Conservation (phyloP, 1,140 invertebrate genomes). For the Pinna nobilis region DNA sequence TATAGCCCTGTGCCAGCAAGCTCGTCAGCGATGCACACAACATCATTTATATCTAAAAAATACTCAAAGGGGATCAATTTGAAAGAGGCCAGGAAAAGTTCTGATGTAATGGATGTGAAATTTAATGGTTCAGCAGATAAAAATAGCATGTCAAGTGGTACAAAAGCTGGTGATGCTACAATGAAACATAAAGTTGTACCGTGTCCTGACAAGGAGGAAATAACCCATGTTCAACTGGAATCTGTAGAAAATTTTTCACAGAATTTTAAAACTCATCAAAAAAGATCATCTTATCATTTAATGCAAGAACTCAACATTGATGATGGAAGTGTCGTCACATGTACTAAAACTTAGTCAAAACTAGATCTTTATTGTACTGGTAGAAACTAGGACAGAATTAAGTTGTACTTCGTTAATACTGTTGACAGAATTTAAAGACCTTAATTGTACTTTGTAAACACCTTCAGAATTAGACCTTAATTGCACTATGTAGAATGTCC, state of each 20-base stretch:
- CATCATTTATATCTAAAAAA: slow-evolving; percentile 33
- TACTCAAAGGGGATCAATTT: slow-evolving; percentile 17
- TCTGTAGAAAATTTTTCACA: slow-evolving; percentile 5
- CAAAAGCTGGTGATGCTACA: slow-evolving; percentile 13
- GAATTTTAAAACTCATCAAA: slow-evolving; percentile 38
- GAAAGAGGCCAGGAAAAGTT: background rate
- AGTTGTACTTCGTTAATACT: too few species aligned
- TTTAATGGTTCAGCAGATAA: background rate
- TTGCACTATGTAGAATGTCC: too few species aligned
- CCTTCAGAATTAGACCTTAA: too few species aligned
- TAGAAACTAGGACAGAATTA: too few species aligned
- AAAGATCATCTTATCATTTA: slow-evolving; percentile 43
- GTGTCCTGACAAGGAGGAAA: slow-evolving; percentile 9
- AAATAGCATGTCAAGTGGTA: slow-evolving; percentile 1
- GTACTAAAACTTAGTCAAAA: too few species aligned
- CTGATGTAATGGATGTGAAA: slow-evolving; percentile 3
- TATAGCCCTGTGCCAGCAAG: slow-evolving; percentile 26
- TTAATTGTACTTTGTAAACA: too few species aligned
- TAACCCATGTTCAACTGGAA: slow-evolving; percentile 37
- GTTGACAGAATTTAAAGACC: too few species aligned
- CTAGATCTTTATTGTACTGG: too few species aligned
- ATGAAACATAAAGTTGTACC: slow-evolving; percentile 26
- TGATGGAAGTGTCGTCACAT: too few species aligned
- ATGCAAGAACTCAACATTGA: slow-evolving; percentile 43
- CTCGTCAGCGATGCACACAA: slow-evolving; percentile 24